A percentile compares a stretch with the other conserved stretches of the same genome.
Evolutionary conservation across 1,140 invertebrate species (phyloP).

Genomic region (Dreissena rostriformis): DNA sequence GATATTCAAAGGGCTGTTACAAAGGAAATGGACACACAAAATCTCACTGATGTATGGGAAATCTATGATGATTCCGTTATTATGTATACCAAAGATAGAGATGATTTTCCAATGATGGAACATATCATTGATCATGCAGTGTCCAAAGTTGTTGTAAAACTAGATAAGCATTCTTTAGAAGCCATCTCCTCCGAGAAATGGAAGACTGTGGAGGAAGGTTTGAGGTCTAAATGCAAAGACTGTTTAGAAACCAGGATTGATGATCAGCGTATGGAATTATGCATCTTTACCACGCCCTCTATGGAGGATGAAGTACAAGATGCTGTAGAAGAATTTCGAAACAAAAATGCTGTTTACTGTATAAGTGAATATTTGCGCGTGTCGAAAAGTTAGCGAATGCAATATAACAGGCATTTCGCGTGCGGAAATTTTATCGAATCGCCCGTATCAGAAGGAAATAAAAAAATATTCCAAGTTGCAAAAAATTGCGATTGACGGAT

Average conservation of each 20-base stretch:
- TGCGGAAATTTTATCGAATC: too few relatives aligned
- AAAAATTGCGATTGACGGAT: too few relatives aligned
- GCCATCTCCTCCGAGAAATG: slow-evolving; percentile 22
- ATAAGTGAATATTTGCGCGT: too few relatives aligned
- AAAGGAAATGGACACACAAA: slow-evolving; percentile 38
- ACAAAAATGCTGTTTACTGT: slow-evolving; percentile 41
- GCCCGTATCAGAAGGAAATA: too few relatives aligned
- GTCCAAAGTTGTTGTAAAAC: slow-evolving; percentile 21
- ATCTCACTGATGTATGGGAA: slow-evolving; percentile 58
- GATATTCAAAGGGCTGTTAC: slow-evolving; percentile 25
- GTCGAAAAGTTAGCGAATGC: too few relatives aligned
- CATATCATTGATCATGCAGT: slow-evolving; percentile 36
- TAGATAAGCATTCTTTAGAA: slow-evolving; percentile 28
- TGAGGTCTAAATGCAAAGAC: slow-evolving; percentile 9
- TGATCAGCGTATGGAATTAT: background rate
- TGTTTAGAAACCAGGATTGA: slow-evolving; percentile 1
- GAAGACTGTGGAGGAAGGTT: slow-evolving; percentile 16
- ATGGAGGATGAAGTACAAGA: slow-evolving; percentile 20
- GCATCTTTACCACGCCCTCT: slow-evolving; percentile 13
- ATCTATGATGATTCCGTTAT: slow-evolving; percentile 21
- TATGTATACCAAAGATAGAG: slow-evolving; percentile 54
- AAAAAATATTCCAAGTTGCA: too few relatives aligned
- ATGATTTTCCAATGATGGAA: slow-evolving; percentile 46
- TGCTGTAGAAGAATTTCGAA: slow-evolving; percentile 45
- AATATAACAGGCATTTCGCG: too few relatives aligned